phyloP scores from a whole-genome alignment of 2,113 vertebrate genomes.

The Gasterosteus aculeatus region DNA sequence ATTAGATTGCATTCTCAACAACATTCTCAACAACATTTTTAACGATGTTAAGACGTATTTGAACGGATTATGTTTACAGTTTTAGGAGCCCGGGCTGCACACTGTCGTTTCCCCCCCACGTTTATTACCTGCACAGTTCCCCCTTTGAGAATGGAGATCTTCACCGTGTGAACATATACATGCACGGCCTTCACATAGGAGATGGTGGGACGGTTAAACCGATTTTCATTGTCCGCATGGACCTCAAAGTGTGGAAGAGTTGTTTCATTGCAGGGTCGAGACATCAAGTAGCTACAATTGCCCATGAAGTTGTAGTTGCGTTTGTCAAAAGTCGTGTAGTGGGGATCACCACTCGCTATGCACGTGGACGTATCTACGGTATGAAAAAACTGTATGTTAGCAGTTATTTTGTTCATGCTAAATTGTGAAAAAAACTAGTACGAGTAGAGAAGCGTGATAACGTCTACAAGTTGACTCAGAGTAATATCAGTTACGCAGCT shows the following conservation, averaged over 20 bases:
- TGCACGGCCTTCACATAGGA: slow-evolving; percentile 82
- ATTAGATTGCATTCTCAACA: neutral
- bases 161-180: slow-evolving; percentile 67
- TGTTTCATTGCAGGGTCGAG: slow-evolving; percentile 73
- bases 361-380: slow-evolving; percentile 73
- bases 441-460: neutral
- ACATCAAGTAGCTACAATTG: slow-evolving; percentile 83
- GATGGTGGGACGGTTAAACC: slow-evolving; percentile 71
- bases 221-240: slow-evolving; percentile 80
- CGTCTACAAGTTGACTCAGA: slow-evolving; percentile 39
- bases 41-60: no score
- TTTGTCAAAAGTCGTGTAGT: slow-evolving; percentile 83
- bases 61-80: no score
- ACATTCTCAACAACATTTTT: no score
- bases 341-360: slow-evolving; percentile 78
- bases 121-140: slow-evolving; percentile 79
- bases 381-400: neutral
- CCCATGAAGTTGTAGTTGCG: slow-evolving; percentile 81
- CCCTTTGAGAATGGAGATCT: slow-evolving; percentile 81
- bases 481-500: no score
- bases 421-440: neutral
- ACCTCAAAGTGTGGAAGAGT: slow-evolving; percentile 73
- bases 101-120: neutral
- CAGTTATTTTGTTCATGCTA: neutral
- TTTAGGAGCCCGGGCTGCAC: no score